These are phyloP conservation scores for Macrobrachium rosenbergii DNA, from an alignment of 1,140 invertebrate genomes.

Conservation along the genomic window DNA sequence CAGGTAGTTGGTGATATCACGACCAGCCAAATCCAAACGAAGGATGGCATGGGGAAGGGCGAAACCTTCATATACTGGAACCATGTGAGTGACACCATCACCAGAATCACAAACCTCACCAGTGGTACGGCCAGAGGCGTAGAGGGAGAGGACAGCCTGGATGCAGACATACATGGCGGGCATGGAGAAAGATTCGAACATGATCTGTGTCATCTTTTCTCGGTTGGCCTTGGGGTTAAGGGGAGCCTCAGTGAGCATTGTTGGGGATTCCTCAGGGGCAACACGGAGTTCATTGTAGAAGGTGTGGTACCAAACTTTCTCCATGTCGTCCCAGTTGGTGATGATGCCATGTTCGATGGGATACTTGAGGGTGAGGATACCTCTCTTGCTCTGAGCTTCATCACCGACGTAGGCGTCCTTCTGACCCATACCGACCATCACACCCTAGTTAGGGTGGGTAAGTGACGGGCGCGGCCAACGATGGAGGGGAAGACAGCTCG, in stretches of 20 bases:
- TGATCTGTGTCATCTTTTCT: slow-evolving; percentile 80
- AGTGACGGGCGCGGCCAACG: slow-evolving; percentile 76
- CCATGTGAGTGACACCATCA: slow-evolving; percentile 30
- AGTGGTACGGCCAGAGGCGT: slow-evolving; percentile 36
- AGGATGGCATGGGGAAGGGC: slow-evolving; percentile 40
- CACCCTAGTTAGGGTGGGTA: too few relatives aligned
- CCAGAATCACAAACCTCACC: slow-evolving; percentile 35
- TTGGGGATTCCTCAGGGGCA: slow-evolving; percentile 93
- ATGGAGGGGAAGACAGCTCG: slow-evolving; percentile 78
- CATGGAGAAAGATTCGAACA: slow-evolving; percentile 75
- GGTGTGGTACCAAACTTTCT: slow-evolving; percentile 96
- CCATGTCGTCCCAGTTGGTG: slow-evolving; percentile 98
- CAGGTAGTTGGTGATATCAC: slow-evolving; percentile 72
- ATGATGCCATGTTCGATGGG: slow-evolving; percentile 96
- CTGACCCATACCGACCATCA: slow-evolving; percentile 97
- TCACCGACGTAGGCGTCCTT: slow-evolving; percentile 92
- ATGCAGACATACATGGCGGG: slow-evolving; percentile 71
- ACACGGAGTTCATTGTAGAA: slow-evolving; percentile 96
- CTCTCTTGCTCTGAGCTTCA: slow-evolving; percentile 92
- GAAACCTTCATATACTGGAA: slow-evolving; percentile 32
- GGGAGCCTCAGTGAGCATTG: slow-evolving; percentile 91
- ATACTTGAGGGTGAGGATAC: slow-evolving; percentile 92
- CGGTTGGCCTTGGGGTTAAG: slow-evolving; percentile 91
- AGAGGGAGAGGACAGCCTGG: slow-evolving; percentile 35
- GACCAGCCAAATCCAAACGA: slow-evolving; percentile 38